A percentile compares a stretch with the other conserved stretches of the same genome.
Conservation (phyloP, 2,113 vertebrate genomes). For the Tetrao urogallus region DNA sequence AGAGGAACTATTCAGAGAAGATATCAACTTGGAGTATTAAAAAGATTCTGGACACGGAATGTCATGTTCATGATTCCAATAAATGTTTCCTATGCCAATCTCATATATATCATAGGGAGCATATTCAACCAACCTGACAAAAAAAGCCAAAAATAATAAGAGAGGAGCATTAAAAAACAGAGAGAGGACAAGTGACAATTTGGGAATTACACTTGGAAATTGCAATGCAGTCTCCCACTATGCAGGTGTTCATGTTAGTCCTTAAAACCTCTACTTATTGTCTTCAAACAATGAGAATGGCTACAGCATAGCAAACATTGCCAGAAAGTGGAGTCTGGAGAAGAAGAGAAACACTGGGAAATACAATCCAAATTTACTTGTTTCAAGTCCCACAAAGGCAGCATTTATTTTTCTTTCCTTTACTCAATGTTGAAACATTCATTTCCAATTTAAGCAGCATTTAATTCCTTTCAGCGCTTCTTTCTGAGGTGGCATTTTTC, state of each 20-base stretch:
- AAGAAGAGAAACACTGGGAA: not conserved
- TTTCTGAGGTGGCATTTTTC: not conserved
- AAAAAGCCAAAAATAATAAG: not conserved
- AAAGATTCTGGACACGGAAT: not conserved
- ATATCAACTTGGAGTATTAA: not conserved
- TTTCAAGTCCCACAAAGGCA: conserved; percentile 13
- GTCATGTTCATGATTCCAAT: not conserved
- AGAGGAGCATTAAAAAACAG: not conserved
- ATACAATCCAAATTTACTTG: not conserved
- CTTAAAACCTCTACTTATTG: not conserved
- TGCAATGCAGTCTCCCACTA: not conserved
- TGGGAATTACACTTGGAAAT: not conserved
- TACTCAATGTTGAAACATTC: not conserved
- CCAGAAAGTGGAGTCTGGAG: not conserved
- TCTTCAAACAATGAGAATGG: not conserved
- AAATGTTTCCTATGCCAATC: not conserved
- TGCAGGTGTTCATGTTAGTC: not conserved
- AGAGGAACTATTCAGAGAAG: not conserved
- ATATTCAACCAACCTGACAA: not conserved
- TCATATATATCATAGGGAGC: not conserved
- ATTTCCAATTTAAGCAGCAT: not conserved
- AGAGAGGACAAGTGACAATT: not conserved
- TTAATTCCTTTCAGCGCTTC: conserved; percentile 6
- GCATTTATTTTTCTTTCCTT: too few relatives aligned
- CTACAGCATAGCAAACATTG: not conserved